A percentile compares a stretch with the other conserved stretches of the same genome.
Conservation (phyloP, 2,797 vertebrate genomes). For the Toxotes lorentzi region DNA sequence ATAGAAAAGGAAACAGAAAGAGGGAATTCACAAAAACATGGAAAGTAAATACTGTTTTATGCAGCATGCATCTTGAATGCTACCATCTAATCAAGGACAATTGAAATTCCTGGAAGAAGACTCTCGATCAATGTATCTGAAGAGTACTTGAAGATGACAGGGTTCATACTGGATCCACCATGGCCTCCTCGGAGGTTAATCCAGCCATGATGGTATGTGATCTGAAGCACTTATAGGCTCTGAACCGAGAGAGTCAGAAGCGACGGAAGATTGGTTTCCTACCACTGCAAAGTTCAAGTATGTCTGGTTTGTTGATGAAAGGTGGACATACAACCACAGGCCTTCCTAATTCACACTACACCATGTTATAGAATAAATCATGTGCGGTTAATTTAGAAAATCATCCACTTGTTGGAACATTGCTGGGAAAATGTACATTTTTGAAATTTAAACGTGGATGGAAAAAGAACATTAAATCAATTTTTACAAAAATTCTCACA, state of each 20-base stretch:
- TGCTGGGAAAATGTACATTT: too few relatives aligned
- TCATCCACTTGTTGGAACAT: not conserved
- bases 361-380: not conserved
- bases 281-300: not conserved
- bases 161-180: not conserved
- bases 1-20: not conserved
- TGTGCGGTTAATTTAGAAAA: not conserved
- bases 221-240: not conserved
- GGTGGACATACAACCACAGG: not conserved
- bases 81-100: constrained; percentile 11
- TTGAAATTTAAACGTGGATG: too few relatives aligned
- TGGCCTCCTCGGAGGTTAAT: not conserved
- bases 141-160: not conserved
- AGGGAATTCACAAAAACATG: not conserved
- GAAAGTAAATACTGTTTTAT: not conserved
- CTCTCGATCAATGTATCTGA: not conserved
- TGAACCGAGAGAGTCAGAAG: not conserved
- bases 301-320: not conserved
- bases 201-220: not conserved
- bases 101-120: not conserved
- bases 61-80: not conserved
- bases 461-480: too few relatives aligned
- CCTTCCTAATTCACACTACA: not conserved
- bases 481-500: too few relatives aligned
- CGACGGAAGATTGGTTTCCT: not conserved